Base-by-base conservation (phyloP, 2,113 vertebrate species). In the Turdus rufiventris region DNA sequence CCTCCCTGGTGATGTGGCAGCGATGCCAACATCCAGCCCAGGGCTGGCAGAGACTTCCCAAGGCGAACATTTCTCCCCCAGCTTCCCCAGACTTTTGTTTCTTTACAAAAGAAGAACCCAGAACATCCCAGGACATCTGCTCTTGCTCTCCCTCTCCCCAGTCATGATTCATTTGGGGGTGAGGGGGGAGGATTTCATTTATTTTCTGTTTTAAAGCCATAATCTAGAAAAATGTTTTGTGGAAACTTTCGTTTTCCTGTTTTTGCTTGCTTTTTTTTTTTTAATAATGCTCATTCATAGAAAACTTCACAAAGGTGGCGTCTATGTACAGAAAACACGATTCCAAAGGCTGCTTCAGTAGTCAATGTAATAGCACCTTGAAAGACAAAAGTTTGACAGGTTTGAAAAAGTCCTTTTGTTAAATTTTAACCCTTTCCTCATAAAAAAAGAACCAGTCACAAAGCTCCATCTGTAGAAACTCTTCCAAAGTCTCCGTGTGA, bases 281-380 rank as follows among this genome's bases (percentile, higher is more conserved):
- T 96, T 89, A 91, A 97, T 96, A 96, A 97, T 75, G 93, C 94
- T 97, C 90, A 91, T 97, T 95, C 87, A 93, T 98, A 98, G 97
- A 98, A 98, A 97, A 93, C 94, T 90, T 97, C 96, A 96, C 96
- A 97, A 98, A 98, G 97, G 96, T 94, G 95, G 94, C 61, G 5
- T 91, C 93, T 97, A 96, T 97, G 93, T 97, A 97, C 97, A 97
- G 90, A 86, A 97, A 97, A 96, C 92, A 94, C 51, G 13, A 94
- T 92, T 94, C 93, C 97, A 88, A 96, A 95, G 97, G 97, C 95
- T 95, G 97, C 97, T 96, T 97, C 96, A 94, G 98, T 95, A 95
- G 97, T 98, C 98, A 98, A 96, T 96, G 98, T 96, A 96, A 96
- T 98, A 99, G 98, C 98, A 99, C 98, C 98, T 98, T 98, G 89